Percentiles rank a stretch among this genome's conserved stretches.
Conservation (phyloP, 2,797 vertebrate species). For the Thunnus albacares region DNA sequence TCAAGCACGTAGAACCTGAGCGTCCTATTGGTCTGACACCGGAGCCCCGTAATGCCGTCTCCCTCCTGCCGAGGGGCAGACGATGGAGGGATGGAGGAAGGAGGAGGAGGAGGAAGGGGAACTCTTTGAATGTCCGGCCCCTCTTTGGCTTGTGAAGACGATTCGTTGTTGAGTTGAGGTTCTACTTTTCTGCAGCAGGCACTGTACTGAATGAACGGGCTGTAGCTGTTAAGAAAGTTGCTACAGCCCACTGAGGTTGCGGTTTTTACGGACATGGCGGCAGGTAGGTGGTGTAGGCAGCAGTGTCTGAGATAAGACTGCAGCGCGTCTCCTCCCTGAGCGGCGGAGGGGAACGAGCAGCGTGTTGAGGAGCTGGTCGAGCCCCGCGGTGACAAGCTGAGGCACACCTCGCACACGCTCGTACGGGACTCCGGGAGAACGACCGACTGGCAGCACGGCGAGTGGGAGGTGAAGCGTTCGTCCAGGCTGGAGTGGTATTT, state of each 20-base stretch:
- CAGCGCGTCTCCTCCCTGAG: constrained; percentile 83
- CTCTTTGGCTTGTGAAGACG: constrained; percentile 81
- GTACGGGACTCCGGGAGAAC: constrained; percentile 80
- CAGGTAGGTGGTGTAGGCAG: constrained; percentile 59
- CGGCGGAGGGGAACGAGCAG: constrained; percentile 82
- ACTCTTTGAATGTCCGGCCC: constrained; percentile 21
- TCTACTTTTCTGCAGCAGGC: constrained; percentile 92
- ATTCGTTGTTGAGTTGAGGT: constrained; percentile 70
- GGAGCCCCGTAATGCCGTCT: constrained; percentile 89
- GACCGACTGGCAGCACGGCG: constrained; percentile 91
- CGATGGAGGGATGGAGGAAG: constrained; percentile 18
- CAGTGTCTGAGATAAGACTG: constrained; percentile 86
- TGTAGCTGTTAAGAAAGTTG: constrained; percentile 89
- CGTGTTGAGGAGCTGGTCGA: constrained; percentile 62
- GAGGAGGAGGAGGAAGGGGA: constrained; percentile 4
- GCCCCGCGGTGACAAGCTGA: constrained; percentile 74
- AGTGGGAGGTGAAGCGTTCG: not conserved
- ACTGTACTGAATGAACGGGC: constrained; percentile 90
- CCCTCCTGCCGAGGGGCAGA: constrained; percentile 38
- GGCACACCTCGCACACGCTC: constrained; percentile 92
- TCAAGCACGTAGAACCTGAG: constrained; percentile 96
- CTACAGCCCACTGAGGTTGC: constrained; percentile 83
- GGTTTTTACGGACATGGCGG: constrained; percentile 7
- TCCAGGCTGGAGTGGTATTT: constrained; percentile 41
- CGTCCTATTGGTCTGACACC: constrained; percentile 96